phyloP scores from a whole-genome alignment of 2,797 vertebrate genomes.

The Molossus alvarezi region DNA sequence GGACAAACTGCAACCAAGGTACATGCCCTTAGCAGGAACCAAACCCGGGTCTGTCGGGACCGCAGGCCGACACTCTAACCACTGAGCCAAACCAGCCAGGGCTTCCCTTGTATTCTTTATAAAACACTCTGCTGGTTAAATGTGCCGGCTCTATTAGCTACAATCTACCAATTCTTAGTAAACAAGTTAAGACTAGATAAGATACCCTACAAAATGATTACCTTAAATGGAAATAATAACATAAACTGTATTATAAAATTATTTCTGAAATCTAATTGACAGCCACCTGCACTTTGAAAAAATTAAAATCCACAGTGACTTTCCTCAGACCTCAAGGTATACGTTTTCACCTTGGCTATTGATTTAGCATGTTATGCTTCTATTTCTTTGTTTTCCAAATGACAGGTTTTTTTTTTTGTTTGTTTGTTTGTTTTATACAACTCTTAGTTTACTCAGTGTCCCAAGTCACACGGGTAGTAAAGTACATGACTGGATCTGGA shows the following conservation, averaged over 20 bases:
- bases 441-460: conserved; percentile 85
- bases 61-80: no score
- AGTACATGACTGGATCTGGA: conserved; percentile 89
- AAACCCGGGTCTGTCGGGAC: no score
- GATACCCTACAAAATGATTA: conserved; percentile 52
- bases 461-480: conserved; percentile 85
- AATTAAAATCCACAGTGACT: neutral
- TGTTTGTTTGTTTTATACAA: neutral
- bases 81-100: no score
- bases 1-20: no score
- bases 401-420: neutral
- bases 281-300: conserved; percentile 3
- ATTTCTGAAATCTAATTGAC: conserved; percentile 43
- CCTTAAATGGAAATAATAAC: neutral
- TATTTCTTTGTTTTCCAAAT: conserved; percentile 53
- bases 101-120: conserved; percentile 10
- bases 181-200: conserved; percentile 32
- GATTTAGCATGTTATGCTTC: neutral
- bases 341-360: conserved; percentile 59
- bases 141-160: neutral
- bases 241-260: conserved; percentile 49
- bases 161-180: conserved; percentile 14
- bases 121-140: neutral
- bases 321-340: conserved; percentile 37
- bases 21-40: no score